Evolutionary conservation across 2,888 invertebrate species (phyloP).

Genomic region (Eupsilia transversa): DNA sequence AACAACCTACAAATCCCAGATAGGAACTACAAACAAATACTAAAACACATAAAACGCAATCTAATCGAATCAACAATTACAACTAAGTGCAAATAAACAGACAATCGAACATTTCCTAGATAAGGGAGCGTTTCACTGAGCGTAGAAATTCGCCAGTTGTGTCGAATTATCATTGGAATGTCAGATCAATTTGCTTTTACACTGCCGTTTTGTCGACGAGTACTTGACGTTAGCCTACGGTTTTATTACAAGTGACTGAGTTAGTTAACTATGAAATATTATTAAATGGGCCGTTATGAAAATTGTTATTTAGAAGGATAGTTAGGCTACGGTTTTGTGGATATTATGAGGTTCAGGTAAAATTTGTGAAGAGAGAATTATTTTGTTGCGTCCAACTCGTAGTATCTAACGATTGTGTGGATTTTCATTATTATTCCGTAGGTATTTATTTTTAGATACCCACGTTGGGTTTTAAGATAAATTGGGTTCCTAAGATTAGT

Average conservation of each 20-base stretch:
- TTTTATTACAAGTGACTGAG: slow-evolving; percentile 75
- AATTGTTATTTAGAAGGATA: slow-evolving; percentile 64
- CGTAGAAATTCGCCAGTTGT: slow-evolving; percentile 77
- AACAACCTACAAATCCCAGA: background rate
- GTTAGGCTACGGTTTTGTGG: slow-evolving; percentile 5
- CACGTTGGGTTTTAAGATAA: background rate
- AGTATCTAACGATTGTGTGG: background rate
- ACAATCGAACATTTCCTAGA: slow-evolving; percentile 73
- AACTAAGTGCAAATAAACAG: slow-evolving; percentile 56
- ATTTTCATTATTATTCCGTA: background rate
- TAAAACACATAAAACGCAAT: slow-evolving; percentile 29
- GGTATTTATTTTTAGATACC: background rate
- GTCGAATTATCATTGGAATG: slow-evolving; percentile 86
- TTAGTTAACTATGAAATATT: slow-evolving; percentile 72
- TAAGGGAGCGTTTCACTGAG: slow-evolving; percentile 71
- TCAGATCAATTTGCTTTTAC: slow-evolving; percentile 85
- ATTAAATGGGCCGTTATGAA: slow-evolving; percentile 67
- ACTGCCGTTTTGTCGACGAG: slow-evolving; percentile 78
- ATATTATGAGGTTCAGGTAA: background rate
- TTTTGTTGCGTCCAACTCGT: background rate
- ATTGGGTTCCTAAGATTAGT: background rate
- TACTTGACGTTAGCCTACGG: slow-evolving; percentile 72
- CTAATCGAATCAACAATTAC: slow-evolving; percentile 56
- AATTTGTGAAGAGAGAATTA: background rate
- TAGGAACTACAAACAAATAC: background rate